Conservation (phyloP, 1,140 invertebrate species). For the Tetragnatha versicolor region DNA sequence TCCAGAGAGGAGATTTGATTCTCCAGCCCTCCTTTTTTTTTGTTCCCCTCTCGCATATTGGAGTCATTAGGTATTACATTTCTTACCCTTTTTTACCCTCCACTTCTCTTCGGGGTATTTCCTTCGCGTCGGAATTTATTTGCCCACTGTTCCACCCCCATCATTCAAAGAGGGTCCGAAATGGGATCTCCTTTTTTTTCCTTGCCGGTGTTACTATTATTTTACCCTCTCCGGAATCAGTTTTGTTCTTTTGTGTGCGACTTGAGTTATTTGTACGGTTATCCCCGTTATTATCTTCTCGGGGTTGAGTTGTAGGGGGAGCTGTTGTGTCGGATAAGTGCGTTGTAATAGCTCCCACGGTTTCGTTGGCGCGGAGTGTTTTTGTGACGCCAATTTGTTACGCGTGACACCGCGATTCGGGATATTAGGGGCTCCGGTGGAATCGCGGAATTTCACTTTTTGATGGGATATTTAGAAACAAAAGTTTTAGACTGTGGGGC, state of each 20-base stretch:
- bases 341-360: not conserved
- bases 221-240: constrained; percentile 9
- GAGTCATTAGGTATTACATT: constrained; percentile 55
- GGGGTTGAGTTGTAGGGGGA: not conserved
- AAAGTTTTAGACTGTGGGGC: too few relatives aligned
- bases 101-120: not conserved
- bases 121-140: constrained; percentile 47
- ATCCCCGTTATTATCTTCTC: too few relatives aligned
- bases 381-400: not conserved
- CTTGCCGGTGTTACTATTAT: constrained; percentile 17
- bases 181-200: constrained; percentile 36
- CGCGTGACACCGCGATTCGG: not conserved
- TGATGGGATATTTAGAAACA: too few relatives aligned
- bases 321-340: not conserved
- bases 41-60: constrained; percentile 37
- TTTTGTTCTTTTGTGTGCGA: constrained; percentile 13
- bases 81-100: constrained; percentile 11
- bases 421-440: too few relatives aligned
- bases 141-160: constrained; percentile 33
- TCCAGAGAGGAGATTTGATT: constrained; percentile 48
- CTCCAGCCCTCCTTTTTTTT: not conserved
- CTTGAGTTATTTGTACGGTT: too few relatives aligned
- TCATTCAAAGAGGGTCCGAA: constrained; percentile 36
- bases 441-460: too few relatives aligned
- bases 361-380: not conserved